Conservation (phyloP, 2,797 vertebrate species). For the Periophthalmus magnuspinnatus region DNA sequence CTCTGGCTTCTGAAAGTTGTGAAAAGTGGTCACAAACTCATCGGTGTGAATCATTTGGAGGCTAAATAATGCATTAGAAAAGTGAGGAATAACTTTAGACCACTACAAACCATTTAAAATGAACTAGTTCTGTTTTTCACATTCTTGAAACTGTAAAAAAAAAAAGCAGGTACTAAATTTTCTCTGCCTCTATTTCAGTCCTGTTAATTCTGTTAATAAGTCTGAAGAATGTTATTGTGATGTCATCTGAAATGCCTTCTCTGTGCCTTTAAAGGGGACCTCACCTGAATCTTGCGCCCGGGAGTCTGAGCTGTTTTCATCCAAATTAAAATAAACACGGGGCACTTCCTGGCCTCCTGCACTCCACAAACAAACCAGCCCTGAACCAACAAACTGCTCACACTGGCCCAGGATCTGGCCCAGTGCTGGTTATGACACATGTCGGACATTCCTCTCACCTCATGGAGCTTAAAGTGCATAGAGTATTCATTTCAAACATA, state of each 20-base stretch:
- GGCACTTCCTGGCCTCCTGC: conserved; percentile 3
- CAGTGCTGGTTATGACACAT: background rate
- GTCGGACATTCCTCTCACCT: background rate
- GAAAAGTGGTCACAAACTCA: no score
- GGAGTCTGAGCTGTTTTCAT: conserved; percentile 4
- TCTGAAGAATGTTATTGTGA: background rate
- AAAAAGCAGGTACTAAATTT: no score
- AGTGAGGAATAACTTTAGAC: no score
- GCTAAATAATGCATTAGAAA: no score
- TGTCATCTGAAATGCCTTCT: background rate
- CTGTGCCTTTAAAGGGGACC: background rate
- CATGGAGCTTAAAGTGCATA: background rate
- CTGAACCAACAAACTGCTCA: background rate
- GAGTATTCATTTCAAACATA: background rate
- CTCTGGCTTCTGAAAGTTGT: no score
- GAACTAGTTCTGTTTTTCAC: no score
- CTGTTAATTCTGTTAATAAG: no score
- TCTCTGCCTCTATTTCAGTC: no score
- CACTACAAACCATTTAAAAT: no score
- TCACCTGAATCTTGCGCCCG: background rate
- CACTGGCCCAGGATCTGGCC: background rate
- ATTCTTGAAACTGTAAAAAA: no score
- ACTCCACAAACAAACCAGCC: background rate
- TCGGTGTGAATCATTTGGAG: no score
- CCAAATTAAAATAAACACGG: background rate